These are phyloP conservation scores for Ectropis grisescens DNA, from an alignment of 1,140 invertebrate genomes.

Conservation along the genomic window DNA sequence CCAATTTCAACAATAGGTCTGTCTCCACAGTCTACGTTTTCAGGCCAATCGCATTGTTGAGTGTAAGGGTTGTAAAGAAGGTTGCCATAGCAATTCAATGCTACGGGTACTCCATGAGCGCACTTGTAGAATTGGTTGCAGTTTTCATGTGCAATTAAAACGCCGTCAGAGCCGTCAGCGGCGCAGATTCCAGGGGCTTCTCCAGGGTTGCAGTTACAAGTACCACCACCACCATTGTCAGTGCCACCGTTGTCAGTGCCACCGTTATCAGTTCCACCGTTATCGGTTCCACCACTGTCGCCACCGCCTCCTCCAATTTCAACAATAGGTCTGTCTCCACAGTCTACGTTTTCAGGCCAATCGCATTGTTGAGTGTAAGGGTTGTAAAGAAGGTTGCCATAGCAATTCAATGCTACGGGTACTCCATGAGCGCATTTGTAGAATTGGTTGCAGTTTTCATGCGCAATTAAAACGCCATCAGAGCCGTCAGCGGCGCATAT, in stretches of 20 bases:
- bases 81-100: slow-evolving; percentile 8
- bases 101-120: slow-evolving; percentile 9
- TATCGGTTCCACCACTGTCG: slow-evolving; percentile 3
- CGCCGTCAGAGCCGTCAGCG: slow-evolving; percentile 13
- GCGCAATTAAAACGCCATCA: slow-evolving; percentile 20
- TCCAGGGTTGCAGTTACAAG: slow-evolving; percentile 2
- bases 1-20: slow-evolving; percentile 8
- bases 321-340: slow-evolving; percentile 13
- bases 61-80: slow-evolving; percentile 23
- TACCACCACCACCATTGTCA: background rate
- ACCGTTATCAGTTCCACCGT: slow-evolving; percentile 1
- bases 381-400: slow-evolving; percentile 68
- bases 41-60: slow-evolving; percentile 53
- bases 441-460: slow-evolving; percentile 33
- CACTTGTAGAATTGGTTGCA: slow-evolving; percentile 33
- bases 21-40: slow-evolving; percentile 47
- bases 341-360: slow-evolving; percentile 69
- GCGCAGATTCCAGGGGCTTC: slow-evolving; percentile 18
- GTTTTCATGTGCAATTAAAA: slow-evolving; percentile 27
- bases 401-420: slow-evolving; percentile 40
- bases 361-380: slow-evolving; percentile 71
- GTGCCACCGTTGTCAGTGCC: slow-evolving; percentile 1
- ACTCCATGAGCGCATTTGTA: slow-evolving; percentile 23
- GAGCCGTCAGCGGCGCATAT: slow-evolving; percentile 20
- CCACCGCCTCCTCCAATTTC: background rate